A percentile compares a stretch with the other conserved stretches of the same genome.
These are phyloP conservation scores for Watsonalla cultraria DNA, from an alignment of 2,888 invertebrate species.

Conservation along the genomic window DNA sequence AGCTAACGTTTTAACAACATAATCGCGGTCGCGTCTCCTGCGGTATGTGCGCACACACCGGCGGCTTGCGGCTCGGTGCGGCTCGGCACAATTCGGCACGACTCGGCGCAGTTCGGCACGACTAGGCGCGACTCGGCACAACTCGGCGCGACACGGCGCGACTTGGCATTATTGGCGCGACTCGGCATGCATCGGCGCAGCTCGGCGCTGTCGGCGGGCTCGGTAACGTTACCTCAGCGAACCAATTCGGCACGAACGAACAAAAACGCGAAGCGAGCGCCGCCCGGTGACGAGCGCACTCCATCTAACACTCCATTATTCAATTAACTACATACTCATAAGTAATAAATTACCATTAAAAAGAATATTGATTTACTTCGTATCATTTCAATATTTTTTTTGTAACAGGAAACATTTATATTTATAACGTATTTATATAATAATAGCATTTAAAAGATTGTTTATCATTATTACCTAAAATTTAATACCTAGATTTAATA, in stretches of 20 bases:
- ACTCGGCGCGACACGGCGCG: constrained; percentile 15
- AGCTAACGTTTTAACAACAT: constrained; percentile 77
- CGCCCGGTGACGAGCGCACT: constrained; percentile 61
- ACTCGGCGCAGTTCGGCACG: constrained; percentile 55
- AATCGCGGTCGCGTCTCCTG: constrained; percentile 71
- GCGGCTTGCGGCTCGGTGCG: constrained; percentile 20
- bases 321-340: constrained; percentile 78
- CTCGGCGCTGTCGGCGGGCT: constrained; percentile 14
- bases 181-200: constrained; percentile 23
- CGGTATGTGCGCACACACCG: constrained; percentile 45
- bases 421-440: constrained; percentile 80
- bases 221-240: constrained; percentile 47
- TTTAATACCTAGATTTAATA: constrained; percentile 75
- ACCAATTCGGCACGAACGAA: constrained; percentile 67
- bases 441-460: constrained; percentile 80
- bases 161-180: constrained; percentile 27
- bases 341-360: constrained; percentile 78
- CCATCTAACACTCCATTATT: constrained; percentile 73
- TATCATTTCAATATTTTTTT: constrained; percentile 78
- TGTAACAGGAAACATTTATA: constrained; percentile 80
- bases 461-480: constrained; percentile 80
- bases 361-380: constrained; percentile 78
- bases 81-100: constrained; percentile 26
- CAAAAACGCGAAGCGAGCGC: constrained; percentile 68
- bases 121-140: constrained; percentile 37